phyloP scores from a whole-genome alignment of 2,888 invertebrate species.

The Amphipyra tragopoginis region DNA sequence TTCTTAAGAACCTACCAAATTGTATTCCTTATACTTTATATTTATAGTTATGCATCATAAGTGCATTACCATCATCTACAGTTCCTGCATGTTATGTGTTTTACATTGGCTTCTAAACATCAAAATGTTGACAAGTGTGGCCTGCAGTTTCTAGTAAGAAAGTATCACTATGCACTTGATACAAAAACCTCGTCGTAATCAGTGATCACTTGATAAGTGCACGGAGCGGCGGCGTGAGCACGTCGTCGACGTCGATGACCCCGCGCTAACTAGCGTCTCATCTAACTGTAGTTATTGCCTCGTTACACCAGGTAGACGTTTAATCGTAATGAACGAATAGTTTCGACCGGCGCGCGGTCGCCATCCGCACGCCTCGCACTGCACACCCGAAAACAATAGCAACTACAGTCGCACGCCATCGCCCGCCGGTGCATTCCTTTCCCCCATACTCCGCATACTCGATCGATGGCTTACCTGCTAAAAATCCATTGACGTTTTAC shows the following conservation, averaged over 20 bases:
- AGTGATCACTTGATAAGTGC: slow-evolving; percentile 23
- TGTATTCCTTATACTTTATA: no score
- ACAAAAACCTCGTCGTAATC: slow-evolving; percentile 17
- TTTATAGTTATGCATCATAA: no score
- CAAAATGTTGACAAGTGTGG: not conserved
- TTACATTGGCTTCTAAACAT: not conserved
- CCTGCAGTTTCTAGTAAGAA: slow-evolving; percentile 13
- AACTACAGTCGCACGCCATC: slow-evolving; percentile 46
- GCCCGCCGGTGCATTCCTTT: slow-evolving; percentile 69
- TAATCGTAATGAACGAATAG: slow-evolving; percentile 38
- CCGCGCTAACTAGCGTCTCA: slow-evolving; percentile 49
- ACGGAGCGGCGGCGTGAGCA: slow-evolving; percentile 22
- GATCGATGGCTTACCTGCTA: slow-evolving; percentile 75
- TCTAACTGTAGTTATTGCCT: slow-evolving; percentile 58
- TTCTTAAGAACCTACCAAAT: no score
- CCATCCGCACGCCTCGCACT: slow-evolving; percentile 36
- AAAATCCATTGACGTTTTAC: slow-evolving; percentile 75
- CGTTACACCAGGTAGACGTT: slow-evolving; percentile 44
- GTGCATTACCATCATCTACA: not conserved
- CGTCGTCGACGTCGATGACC: slow-evolving; percentile 58
- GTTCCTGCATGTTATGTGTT: not conserved
- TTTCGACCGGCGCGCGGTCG: slow-evolving; percentile 12
- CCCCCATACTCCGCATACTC: slow-evolving; percentile 58
- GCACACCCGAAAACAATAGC: slow-evolving; percentile 58
- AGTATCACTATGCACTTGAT: slow-evolving; percentile 2